Base-by-base conservation (phyloP, 2,113 vertebrate species). In the Phrynosoma blainvillii region DNA sequence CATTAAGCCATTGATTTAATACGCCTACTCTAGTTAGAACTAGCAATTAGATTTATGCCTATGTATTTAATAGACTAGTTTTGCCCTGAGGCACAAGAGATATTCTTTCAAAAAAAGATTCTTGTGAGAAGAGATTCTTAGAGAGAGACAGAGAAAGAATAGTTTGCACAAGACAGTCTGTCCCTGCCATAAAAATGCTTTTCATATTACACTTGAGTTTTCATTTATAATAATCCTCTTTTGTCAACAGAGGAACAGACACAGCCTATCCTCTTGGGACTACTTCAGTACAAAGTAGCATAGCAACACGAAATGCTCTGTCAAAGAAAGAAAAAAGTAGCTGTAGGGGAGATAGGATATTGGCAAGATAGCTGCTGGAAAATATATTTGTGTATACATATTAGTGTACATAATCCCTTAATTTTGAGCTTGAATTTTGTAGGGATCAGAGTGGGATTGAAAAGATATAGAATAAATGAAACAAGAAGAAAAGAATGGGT, bases 271-370 rank as follows among this genome's bases (percentile, higher is more conserved):
- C 56, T 21, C 2, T 8, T 42, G 42, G 87, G 7, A 78, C 59
- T 74, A 62, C 25, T 88, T 1, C 23, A 82, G 4, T 0, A 78
- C 65, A 4, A 87, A 88, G 0, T 1, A 80, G 65, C 1, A 71
- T 79, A 91, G 80, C n/a, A 84, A 23, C 5, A 80, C 78, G n/a
- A 1, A 1, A 92, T 79, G 71, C 91, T 89, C 86, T 87, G 76
- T 25, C 16, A 85, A 84, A 79, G 4, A 0, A 0, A 11, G 0
- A 32, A 18, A 73, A n/a, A 18, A 66, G 13, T 88, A 85, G 59
- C 16, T 87, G 8, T 70, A 82, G 8, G 1, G 42, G 36, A 83
- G 52, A 82, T 79, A 56, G 36, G 73, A 30, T 81, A 40, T 82
- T 89, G 77, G 56, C 23, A 83, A 2, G 8, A 84, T 21, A 90